A percentile compares a stretch with the other conserved stretches of the same genome.
Evolutionary conservation across 2,113 vertebrate genomes (phyloP).

Genomic region (Apodemus sylvaticus): DNA sequence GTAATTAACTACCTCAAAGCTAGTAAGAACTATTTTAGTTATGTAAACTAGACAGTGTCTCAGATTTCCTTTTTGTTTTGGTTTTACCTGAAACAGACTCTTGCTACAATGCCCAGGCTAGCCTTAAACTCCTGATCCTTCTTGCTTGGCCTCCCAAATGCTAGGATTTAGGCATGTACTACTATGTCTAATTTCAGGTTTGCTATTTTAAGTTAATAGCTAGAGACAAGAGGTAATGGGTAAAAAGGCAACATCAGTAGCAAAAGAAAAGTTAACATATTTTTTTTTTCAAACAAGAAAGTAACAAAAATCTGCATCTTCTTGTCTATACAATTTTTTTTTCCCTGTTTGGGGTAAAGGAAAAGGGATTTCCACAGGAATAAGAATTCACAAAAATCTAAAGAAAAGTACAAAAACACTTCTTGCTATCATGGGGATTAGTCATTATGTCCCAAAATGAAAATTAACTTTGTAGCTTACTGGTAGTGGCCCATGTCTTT

Average conservation of each 20-base stretch:
- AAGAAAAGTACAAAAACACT: background rate
- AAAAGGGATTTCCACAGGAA: background rate
- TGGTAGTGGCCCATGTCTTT: background rate
- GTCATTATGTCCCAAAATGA: background rate
- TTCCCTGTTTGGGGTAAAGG: background rate
- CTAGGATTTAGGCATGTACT: background rate
- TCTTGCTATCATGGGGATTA: background rate
- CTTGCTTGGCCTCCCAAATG: background rate
- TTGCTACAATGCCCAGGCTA: background rate
- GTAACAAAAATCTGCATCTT: background rate
- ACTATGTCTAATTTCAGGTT: background rate
- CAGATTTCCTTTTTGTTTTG: background rate
- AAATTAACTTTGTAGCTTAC: background rate
- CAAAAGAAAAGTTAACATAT: slow-evolving; percentile 10
- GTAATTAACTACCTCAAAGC: background rate
- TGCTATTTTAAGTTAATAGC: slow-evolving; percentile 37
- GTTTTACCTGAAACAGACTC: background rate
- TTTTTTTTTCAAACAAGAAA: slow-evolving; percentile 7
- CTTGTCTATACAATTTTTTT: background rate
- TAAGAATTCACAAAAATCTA: background rate
- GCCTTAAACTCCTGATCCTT: background rate
- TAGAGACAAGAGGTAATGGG: background rate
- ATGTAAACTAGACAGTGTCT: slow-evolving; percentile 26
- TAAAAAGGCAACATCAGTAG: slow-evolving; percentile 8
- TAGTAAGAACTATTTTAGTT: slow-evolving; percentile 21